Evolutionary conservation across 2,113 vertebrate genomes (phyloP).

Genomic region (Pachycephala philippinensis): DNA sequence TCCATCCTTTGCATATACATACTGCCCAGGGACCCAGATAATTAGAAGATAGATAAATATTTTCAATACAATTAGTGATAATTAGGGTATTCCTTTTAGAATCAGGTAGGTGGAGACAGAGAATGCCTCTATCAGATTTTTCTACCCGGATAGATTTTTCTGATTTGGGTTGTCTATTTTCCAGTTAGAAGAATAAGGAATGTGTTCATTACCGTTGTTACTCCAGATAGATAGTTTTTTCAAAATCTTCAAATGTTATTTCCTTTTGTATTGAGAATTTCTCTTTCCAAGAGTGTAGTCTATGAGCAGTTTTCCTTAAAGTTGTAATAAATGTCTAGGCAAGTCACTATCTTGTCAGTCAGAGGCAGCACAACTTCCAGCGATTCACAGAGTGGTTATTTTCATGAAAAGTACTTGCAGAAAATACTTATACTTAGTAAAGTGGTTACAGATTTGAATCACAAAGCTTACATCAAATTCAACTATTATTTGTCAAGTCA

Average conservation of each 20-base stretch:
- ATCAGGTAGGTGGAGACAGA: neutral
- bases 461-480: neutral
- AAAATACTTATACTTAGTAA: neutral
- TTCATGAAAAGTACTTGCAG: neutral
- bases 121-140: neutral
- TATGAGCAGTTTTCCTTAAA: neutral
- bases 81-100: neutral
- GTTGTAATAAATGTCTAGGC: neutral
- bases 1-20: neutral
- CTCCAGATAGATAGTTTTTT: neutral
- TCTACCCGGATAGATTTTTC: neutral
- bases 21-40: neutral
- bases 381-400: neutral
- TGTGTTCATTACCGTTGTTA: neutral
- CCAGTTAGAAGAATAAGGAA: neutral
- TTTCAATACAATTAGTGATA: neutral
- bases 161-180: neutral
- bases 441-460: neutral
- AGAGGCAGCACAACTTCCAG: neutral
- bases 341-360: neutral
- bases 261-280: neutral
- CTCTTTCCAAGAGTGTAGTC: neutral
- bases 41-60: constrained; percentile 2
- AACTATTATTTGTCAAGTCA: neutral
- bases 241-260: neutral